phyloP scores from a whole-genome alignment of 2,797 vertebrate genomes.

The Chelon auratus region DNA sequence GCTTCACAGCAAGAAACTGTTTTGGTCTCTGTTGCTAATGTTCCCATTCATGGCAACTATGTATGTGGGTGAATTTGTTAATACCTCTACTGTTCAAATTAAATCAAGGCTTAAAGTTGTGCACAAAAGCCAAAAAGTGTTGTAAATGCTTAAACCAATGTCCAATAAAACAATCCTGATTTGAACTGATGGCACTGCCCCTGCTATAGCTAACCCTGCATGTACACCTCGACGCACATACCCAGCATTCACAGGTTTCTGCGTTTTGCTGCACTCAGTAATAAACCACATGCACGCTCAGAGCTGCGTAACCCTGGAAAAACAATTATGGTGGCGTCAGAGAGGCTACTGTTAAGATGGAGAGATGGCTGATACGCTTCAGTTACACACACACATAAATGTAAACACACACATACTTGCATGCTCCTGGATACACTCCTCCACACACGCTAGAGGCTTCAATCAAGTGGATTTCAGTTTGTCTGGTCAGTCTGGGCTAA shows the following conservation, averaged over 20 bases:
- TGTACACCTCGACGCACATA: too few relatives aligned
- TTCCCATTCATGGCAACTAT: too few relatives aligned
- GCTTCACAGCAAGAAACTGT: too few relatives aligned
- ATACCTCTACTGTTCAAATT: too few relatives aligned
- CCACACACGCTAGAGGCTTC: slow-evolving; percentile 2
- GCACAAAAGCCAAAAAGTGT: rapidly evolving
- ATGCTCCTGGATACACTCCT: neutral
- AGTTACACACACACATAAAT: slow-evolving; percentile 4
- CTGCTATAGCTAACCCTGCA: neutral
- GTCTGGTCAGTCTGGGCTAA: neutral
- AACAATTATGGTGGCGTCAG: slow-evolving; percentile 7
- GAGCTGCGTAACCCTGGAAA: neutral
- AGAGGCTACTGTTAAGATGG: slow-evolving; percentile 18
- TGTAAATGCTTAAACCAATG: neutral
- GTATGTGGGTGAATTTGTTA: too few relatives aligned
- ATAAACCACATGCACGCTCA: neutral
- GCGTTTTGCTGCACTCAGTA: too few relatives aligned
- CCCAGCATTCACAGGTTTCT: too few relatives aligned
- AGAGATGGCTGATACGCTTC: slow-evolving; percentile 13
- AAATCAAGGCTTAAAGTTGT: too few relatives aligned
- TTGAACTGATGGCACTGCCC: neutral
- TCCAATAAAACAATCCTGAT: neutral
- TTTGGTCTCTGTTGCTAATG: too few relatives aligned
- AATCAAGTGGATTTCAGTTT: slow-evolving; percentile 6
- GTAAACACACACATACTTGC: neutral